phyloP scores from a whole-genome alignment of 2,888 invertebrate species.

The Trisateles emortualis region DNA sequence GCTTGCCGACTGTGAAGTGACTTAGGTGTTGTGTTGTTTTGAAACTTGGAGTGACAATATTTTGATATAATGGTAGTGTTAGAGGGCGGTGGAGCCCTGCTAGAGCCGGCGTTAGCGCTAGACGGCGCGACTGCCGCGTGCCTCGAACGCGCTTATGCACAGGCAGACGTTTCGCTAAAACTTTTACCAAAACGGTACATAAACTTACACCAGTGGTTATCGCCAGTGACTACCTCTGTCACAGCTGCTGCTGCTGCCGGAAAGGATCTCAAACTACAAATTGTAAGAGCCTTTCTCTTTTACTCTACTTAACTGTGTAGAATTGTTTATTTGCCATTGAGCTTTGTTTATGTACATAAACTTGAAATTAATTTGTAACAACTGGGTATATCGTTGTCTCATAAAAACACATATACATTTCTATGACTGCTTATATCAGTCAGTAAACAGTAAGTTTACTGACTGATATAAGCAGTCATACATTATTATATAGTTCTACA shows the following conservation, averaged over 20 bases:
- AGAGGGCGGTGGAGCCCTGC: slow-evolving; percentile 82
- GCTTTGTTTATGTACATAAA: slow-evolving; percentile 5
- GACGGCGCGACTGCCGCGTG: slow-evolving; percentile 90
- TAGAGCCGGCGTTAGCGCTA: slow-evolving; percentile 90
- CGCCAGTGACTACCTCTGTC: slow-evolving; percentile 89
- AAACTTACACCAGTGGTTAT: slow-evolving; percentile 96
- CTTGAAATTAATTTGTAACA: neutral
- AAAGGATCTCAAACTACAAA: slow-evolving; percentile 93
- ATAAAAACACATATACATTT: too few relatives aligned
- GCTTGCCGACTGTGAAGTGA: slow-evolving; percentile 66
- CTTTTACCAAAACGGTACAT: slow-evolving; percentile 96
- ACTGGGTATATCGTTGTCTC: too few relatives aligned
- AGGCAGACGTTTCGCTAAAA: slow-evolving; percentile 94
- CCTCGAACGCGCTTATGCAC: slow-evolving; percentile 93
- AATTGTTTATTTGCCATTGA: slow-evolving; percentile 10
- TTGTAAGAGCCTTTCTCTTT: slow-evolving; percentile 82
- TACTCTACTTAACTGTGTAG: slow-evolving; percentile 1
- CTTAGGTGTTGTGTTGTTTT: slow-evolving; percentile 64
- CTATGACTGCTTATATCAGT: too few relatives aligned
- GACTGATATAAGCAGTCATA: too few relatives aligned
- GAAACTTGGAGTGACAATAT: slow-evolving; percentile 60
- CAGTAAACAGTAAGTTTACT: too few relatives aligned
- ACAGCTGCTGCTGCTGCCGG: slow-evolving; percentile 85
- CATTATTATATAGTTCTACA: too few relatives aligned
- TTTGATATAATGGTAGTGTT: slow-evolving; percentile 80